Percentiles rank a stretch among this genome's conserved stretches.
These are phyloP conservation scores for Eulemur mongoz DNA, from an alignment of 2,797 vertebrate species.

Conservation along the genomic window DNA sequence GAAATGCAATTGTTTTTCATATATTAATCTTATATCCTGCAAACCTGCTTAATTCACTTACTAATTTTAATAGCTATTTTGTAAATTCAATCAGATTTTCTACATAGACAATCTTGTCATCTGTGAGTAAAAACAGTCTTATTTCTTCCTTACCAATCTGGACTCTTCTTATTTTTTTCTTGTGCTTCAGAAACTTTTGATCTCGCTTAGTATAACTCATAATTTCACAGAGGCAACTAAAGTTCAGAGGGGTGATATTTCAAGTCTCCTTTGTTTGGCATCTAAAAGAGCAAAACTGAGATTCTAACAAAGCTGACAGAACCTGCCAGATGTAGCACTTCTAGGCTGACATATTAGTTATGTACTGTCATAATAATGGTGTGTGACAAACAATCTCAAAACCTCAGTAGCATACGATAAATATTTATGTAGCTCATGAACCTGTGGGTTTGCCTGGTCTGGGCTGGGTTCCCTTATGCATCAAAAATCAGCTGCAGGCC, in stretches of 20 bases:
- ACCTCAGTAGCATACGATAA: background rate
- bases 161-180: background rate
- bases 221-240: background rate
- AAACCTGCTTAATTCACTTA: background rate
- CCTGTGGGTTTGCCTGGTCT: background rate
- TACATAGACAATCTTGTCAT: background rate
- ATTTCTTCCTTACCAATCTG: background rate
- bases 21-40: background rate
- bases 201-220: background rate
- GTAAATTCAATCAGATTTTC: background rate
- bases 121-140: slow-evolving; percentile 13
- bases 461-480: background rate
- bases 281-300: background rate
- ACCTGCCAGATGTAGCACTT: background rate
- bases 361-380: background rate
- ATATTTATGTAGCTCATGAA: background rate
- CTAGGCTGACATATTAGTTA: background rate
- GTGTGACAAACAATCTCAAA: background rate
- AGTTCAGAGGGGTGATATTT: background rate
- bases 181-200: background rate
- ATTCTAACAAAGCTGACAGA: background rate
- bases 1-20: background rate
- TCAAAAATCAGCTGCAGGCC: background rate
- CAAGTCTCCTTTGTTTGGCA: background rate
- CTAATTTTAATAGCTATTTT: background rate